Evolutionary conservation across 2,888 invertebrate genomes (phyloP).

Genomic region (Cetonia aurata): DNA sequence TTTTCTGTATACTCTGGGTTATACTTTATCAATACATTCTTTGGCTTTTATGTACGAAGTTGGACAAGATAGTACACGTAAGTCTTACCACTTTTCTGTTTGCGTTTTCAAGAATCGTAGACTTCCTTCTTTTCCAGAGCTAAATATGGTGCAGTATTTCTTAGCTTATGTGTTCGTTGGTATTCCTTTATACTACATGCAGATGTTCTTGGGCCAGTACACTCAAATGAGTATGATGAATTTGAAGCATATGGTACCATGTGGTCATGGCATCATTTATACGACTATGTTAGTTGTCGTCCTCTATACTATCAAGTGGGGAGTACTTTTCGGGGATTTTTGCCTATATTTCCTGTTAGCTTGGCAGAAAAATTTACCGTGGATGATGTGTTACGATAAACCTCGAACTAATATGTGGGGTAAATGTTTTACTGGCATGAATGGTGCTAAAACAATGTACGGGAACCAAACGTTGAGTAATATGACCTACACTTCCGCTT

Average conservation of each 20-base stretch:
- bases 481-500: constrained; percentile 23
- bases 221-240: constrained; percentile 39
- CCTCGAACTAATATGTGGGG: background rate
- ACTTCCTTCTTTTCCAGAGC: constrained; percentile 12
- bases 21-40: constrained; percentile 13
- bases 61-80: constrained; percentile 21
- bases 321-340: constrained; percentile 30
- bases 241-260: constrained; percentile 37
- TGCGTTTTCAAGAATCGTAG: no score
- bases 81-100: background rate
- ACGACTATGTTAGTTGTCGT: constrained; percentile 21
- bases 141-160: constrained; percentile 33
- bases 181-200: constrained; percentile 38
- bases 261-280: constrained; percentile 38
- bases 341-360: constrained; percentile 39
- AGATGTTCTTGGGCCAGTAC: constrained; percentile 41
- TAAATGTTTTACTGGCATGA: constrained; percentile 27
- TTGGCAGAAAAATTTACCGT: constrained; percentile 37
- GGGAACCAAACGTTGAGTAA: constrained; percentile 10
- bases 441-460: background rate
- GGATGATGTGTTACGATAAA: constrained; percentile 35
- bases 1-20: constrained; percentile 17
- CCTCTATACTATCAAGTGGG: constrained; percentile 32
- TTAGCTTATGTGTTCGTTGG: constrained; percentile 32
- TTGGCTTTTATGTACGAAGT: constrained; percentile 20